Percentiles rank a stretch among this genome's conserved stretches.
These are phyloP conservation scores for Sciaenops ocellatus DNA, from an alignment of 2,797 vertebrate genomes.

Conservation along the genomic window DNA sequence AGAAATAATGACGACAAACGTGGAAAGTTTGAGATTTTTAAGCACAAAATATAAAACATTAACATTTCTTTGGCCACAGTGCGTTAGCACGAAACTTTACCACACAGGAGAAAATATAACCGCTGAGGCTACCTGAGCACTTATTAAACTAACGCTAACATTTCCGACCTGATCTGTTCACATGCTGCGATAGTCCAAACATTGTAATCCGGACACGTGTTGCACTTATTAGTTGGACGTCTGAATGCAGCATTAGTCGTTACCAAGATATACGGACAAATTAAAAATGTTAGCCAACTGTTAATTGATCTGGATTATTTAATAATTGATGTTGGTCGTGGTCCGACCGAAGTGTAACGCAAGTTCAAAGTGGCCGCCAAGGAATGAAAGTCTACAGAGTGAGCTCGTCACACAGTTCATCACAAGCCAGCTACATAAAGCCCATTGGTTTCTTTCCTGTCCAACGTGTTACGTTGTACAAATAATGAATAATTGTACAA, in stretches of 20 bases:
- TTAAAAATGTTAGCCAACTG: background rate
- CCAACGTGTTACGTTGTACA: conserved; percentile 59
- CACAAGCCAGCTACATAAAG: conserved; percentile 63
- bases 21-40: background rate
- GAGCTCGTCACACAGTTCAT: conserved; percentile 46
- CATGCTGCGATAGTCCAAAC: too few relatives aligned
- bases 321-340: background rate
- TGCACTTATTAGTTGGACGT: background rate
- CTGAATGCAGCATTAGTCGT: too few relatives aligned
- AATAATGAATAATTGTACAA: conserved; percentile 40
- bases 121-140: conserved; percentile 9
- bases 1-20: background rate
- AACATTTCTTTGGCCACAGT: background rate
- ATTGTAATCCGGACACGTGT: background rate
- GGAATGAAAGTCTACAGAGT: background rate
- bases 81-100: background rate
- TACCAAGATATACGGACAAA: background rate
- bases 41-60: too few relatives aligned
- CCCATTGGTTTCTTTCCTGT: conserved; percentile 64
- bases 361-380: conserved; percentile 51
- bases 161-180: background rate
- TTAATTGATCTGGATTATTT: background rate
- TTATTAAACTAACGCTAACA: conserved; percentile 1
- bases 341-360: background rate
- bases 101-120: background rate